phyloP scores from a whole-genome alignment of 2,113 vertebrate species.

The Psittacula cyanocephala region DNA sequence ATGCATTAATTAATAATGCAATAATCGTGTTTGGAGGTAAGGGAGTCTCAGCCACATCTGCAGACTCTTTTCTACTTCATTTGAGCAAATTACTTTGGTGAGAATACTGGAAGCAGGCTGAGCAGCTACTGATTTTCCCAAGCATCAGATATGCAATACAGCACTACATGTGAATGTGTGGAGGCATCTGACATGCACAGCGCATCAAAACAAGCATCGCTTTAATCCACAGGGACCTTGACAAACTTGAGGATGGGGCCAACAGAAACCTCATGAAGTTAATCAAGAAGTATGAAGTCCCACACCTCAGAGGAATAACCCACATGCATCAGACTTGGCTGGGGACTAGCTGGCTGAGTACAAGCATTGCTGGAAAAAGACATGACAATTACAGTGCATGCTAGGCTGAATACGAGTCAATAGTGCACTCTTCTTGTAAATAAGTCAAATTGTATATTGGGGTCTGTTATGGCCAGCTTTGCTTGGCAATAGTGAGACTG shows the following conservation, averaged over 20 bases:
- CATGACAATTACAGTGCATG: neutral
- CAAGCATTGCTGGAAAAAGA: neutral
- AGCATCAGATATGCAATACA: neutral
- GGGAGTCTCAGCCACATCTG: neutral
- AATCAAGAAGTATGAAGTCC: neutral
- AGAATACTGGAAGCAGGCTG: neutral
- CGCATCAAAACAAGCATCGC: neutral
- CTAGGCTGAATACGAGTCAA: neutral
- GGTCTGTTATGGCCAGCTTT: neutral
- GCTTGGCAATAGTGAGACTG: neutral
- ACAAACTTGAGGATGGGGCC: neutral
- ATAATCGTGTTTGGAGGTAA: neutral
- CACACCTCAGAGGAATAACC: neutral
- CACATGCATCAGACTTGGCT: accelerated
- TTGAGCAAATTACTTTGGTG: neutral
- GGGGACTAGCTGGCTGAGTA: neutral
- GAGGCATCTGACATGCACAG: neutral
- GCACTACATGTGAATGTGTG: too few species aligned
- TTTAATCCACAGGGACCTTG: neutral
- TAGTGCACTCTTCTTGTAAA: neutral
- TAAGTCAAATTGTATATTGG: neutral
- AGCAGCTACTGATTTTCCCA: neutral
- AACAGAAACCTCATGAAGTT: neutral
- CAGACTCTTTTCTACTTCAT: neutral
- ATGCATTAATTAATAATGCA: neutral